Base-by-base conservation (phyloP, 1,140 invertebrate genomes). In the Heterodera schachtii region DNA sequence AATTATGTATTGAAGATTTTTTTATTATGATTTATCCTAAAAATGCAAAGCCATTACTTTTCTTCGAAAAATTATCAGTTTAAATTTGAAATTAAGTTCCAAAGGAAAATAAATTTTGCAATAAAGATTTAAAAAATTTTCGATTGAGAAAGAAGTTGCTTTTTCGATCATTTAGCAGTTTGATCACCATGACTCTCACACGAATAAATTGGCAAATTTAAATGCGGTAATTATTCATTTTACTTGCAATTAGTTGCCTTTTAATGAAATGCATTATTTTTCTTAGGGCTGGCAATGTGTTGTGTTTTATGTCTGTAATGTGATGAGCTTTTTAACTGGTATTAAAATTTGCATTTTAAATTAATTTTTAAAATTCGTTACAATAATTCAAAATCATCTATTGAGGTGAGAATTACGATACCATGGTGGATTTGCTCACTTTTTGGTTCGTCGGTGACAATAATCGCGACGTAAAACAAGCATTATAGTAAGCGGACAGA, bases 281-380 rank as follows among this genome's bases (percentile, higher is more conserved):
- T n/a, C 47, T 73, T 44, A 85, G 86, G 78, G 78, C 5, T 86
- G 85, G 85, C 85, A 86, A 47, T 86, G 85, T 57, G 64, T 84
- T 46, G 82, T 86, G n/a, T 86, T 86, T 71, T 85, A 79, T 71
- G 52, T 86, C 19, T 87, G 82, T 71, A 86, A 86, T 74, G 86
- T 87, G 9, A 47, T 86, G 7, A 84, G 82, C 69, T 86, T 81
- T 73, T 57, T 86, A 60, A 85, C 82, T n/a, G 85, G 74, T 76
- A 43, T 44, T 2, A 64, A 64, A 21, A 57, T 13, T 4, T 31
- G 3, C 60, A 74, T 43, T 8, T 31, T 41, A 8, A 49, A 41
- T 41, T 41, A 44, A 7, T 4, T 4, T n/a, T 73, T 73, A 47
- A 31, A 21, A 73, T 21, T 43, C 3, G 6, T 3, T 16, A 46